These are phyloP conservation scores for Hemicordylus capensis DNA, from an alignment of 2,113 vertebrate genomes.

Conservation along the genomic window DNA sequence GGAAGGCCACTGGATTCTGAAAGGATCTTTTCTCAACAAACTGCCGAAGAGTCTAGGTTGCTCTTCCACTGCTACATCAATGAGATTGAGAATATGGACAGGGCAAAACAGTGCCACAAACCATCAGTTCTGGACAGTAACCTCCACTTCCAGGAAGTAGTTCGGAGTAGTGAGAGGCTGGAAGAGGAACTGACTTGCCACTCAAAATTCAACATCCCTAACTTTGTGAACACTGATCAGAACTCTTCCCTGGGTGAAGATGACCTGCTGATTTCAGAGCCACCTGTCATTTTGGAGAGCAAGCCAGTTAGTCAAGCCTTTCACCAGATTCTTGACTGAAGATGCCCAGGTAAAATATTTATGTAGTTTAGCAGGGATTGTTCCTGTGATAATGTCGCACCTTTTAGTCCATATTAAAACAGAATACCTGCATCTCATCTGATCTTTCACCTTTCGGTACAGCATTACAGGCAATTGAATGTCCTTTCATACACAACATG, in stretches of 20 bases:
- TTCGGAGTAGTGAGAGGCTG: slow-evolving; percentile 47
- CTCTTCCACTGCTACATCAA: slow-evolving; percentile 88
- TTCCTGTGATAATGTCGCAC: not conserved
- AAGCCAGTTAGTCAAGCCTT: slow-evolving; percentile 66
- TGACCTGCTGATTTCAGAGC: slow-evolving; percentile 84
- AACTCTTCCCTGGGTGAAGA: slow-evolving; percentile 85
- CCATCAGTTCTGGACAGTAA: slow-evolving; percentile 58
- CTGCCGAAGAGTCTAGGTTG: slow-evolving; percentile 79
- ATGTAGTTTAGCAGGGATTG: rapidly evolving
- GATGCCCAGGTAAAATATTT: not conserved
- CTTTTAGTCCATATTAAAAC: not conserved
- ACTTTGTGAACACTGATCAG: slow-evolving; percentile 89
- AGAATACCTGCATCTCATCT: slow-evolving; percentile 4
- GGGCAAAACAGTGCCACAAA: slow-evolving; percentile 55
- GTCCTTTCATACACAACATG: not conserved
- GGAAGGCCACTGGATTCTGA: slow-evolving; percentile 74
- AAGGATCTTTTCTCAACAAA: slow-evolving; percentile 79
- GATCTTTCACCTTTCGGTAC: not conserved
- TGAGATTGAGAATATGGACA: slow-evolving; percentile 77
- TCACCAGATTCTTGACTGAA: slow-evolving; percentile 66
- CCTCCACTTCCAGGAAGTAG: slow-evolving; percentile 63
- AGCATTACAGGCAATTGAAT: slow-evolving; percentile 4
- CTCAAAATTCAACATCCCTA: slow-evolving; percentile 90
- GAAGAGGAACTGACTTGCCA: slow-evolving; percentile 75
- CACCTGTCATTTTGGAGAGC: slow-evolving; percentile 79